Conservation (phyloP, 2,888 invertebrate species). For the Epicampocera succincta region DNA sequence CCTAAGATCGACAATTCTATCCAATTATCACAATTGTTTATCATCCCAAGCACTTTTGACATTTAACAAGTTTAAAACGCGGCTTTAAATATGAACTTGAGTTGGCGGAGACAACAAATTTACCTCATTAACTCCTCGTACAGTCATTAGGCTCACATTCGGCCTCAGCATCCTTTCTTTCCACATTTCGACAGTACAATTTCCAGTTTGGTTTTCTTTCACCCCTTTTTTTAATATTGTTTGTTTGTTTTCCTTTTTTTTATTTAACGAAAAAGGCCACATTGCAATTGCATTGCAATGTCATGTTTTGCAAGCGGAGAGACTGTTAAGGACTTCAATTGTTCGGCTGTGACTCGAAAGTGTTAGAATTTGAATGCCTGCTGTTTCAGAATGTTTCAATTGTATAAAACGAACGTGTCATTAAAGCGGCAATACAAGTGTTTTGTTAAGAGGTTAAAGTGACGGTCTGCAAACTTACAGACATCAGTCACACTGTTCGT, state of each 20-base stretch:
- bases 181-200: background rate
- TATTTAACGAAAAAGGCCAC: background rate
- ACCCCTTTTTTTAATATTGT: conserved; percentile 7
- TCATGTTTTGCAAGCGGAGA: conserved; percentile 29
- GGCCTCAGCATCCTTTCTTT: too few relatives aligned
- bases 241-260: too few relatives aligned
- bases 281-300: conserved; percentile 29
- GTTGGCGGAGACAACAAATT: too few relatives aligned
- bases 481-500: conserved; percentile 7
- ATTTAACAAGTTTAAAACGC: too few relatives aligned
- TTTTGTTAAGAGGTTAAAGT: conserved; percentile 57
- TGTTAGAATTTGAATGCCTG: conserved; percentile 37
- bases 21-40: too few relatives aligned
- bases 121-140: too few relatives aligned
- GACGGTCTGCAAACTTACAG: conserved; percentile 23
- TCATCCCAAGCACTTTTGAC: too few relatives aligned
- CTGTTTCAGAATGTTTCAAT: conserved; percentile 32
- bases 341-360: conserved; percentile 9
- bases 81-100: too few relatives aligned
- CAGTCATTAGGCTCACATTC: too few relatives aligned
- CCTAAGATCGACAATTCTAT: too few relatives aligned
- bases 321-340: conserved; percentile 36
- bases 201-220: conserved; percentile 12
- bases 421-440: conserved; percentile 60
- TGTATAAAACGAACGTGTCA: conserved; percentile 52